phyloP scores from a whole-genome alignment of 2,113 vertebrate species.

The Alces alces region DNA sequence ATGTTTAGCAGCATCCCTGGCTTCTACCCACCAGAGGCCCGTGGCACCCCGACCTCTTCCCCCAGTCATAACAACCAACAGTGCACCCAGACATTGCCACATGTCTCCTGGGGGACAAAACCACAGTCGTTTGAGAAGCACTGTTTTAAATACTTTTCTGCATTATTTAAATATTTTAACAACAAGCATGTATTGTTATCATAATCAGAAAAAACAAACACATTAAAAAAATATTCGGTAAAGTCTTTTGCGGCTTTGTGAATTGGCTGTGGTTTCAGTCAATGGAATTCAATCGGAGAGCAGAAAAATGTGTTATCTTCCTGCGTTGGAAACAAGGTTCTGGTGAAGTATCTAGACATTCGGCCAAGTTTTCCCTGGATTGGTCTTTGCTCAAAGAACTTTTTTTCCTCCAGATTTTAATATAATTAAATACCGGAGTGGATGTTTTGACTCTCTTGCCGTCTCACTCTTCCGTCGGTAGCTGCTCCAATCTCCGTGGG shows the following conservation, averaged over 20 bases:
- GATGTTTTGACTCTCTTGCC: background rate
- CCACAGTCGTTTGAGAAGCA: background rate
- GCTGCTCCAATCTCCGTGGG: background rate
- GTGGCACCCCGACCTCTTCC: background rate
- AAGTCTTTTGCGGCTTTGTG: background rate
- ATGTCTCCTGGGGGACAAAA: background rate
- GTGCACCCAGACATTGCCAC: background rate
- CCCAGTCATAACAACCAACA: background rate
- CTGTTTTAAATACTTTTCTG: constrained; percentile 49
- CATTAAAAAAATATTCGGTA: background rate
- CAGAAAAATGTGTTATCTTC: background rate
- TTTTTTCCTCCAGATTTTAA: background rate
- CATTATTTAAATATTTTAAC: constrained; percentile 51
- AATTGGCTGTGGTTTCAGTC: background rate
- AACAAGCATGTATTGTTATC: constrained; percentile 42
- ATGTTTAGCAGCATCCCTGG: background rate
- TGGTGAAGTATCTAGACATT: background rate
- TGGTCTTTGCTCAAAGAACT: background rate
- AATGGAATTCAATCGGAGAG: background rate
- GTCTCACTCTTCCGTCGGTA: background rate
- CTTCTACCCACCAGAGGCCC: background rate
- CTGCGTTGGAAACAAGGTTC: background rate
- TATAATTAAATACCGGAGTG: background rate
- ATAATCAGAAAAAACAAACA: constrained; percentile 59
- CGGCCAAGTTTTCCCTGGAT: background rate